A percentile compares a stretch with the other conserved stretches of the same genome.
Evolutionary conservation across 2,113 vertebrate genomes (phyloP).

Genomic region (Dicrurus megarhynchus): DNA sequence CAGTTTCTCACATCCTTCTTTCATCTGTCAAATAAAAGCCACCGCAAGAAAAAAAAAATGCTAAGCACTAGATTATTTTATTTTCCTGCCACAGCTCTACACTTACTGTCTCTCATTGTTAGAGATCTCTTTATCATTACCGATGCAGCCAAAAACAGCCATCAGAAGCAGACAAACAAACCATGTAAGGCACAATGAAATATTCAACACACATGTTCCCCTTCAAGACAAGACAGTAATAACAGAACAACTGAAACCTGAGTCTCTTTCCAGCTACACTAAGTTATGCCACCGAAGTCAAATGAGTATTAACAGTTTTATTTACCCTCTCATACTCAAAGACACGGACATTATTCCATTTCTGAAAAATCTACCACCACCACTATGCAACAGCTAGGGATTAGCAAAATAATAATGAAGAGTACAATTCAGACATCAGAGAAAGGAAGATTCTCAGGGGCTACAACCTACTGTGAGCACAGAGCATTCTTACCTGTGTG

Average conservation of each 20-base stretch:
- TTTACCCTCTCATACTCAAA: neutral
- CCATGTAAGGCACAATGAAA: neutral
- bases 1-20: neutral
- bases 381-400: neutral
- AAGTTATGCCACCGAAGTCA: neutral
- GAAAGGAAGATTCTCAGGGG: neutral
- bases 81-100: neutral
- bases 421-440: neutral
- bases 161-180: neutral
- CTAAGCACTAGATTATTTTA: neutral
- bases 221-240: neutral
- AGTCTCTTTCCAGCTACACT: neutral
- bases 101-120: neutral
- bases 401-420: neutral
- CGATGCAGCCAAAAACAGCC: neutral
- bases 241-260: neutral
- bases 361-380: neutral
- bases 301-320: neutral
- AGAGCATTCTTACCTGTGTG: constrained; percentile 85
- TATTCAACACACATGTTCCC: neutral
- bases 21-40: constrained; percentile 15
- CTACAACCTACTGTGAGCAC: neutral
- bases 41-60: neutral
- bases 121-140: neutral
- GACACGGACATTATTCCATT: neutral